Evolutionary conservation across 1,140 invertebrate species (phyloP).

Genomic region (Drosophila equinoxialis): DNA sequence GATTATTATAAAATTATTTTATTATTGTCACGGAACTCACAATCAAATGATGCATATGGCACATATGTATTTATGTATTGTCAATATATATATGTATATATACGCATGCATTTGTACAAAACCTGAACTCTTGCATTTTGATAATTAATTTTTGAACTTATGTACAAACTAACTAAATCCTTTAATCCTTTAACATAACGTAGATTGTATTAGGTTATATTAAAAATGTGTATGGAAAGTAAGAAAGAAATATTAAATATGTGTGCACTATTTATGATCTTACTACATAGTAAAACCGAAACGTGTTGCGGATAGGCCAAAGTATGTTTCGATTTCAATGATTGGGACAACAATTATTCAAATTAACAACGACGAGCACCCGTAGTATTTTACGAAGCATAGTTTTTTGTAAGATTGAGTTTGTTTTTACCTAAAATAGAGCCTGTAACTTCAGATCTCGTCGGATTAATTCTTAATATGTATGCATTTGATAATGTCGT

Average conservation of each 20-base stretch:
- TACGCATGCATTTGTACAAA: not conserved
- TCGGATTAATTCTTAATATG: not conserved
- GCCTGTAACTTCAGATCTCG: not conserved
- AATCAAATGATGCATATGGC: constrained; percentile 20
- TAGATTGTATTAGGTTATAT: not conserved
- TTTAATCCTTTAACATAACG: not conserved
- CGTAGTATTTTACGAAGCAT: not conserved
- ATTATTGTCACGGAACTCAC: constrained; percentile 23
- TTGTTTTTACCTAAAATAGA: not conserved
- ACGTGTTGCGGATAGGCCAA: not conserved
- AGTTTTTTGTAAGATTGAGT: not conserved
- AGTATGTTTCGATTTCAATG: not conserved
- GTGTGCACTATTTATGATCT: not conserved
- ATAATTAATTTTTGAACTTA: constrained; percentile 1
- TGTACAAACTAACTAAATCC: constrained; percentile 4
- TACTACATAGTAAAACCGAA: not conserved
- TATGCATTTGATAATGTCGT: not conserved
- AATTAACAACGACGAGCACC: not conserved
- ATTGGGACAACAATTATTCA: not conserved
- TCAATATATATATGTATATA: not conserved
- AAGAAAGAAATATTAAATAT: not conserved
- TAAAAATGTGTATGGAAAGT: constrained; percentile 3
- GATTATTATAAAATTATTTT: constrained; percentile 16
- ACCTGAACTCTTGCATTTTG: not conserved
- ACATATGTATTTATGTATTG: constrained; percentile 12